Conservation (phyloP, 2,113 vertebrate genomes). For the Anhinga anhinga region DNA sequence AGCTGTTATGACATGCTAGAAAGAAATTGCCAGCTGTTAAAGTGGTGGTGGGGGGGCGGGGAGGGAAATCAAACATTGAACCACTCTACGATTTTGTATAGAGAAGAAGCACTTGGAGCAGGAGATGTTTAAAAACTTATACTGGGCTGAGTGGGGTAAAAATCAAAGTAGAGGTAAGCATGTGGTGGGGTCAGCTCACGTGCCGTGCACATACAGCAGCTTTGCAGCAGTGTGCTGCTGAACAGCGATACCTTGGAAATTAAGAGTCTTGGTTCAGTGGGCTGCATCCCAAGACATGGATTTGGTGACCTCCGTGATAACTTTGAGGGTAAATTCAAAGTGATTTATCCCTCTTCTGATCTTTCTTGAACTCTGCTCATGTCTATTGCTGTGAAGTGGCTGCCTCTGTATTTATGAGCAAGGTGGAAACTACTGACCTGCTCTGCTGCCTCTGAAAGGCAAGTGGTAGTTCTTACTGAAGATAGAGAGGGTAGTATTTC, state of each 20-base stretch:
- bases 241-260: neutral
- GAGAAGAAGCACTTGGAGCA: neutral
- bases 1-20: neutral
- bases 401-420: neutral
- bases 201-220: rapidly evolving
- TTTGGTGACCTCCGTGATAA: neutral
- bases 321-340: neutral
- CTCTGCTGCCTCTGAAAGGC: neutral
- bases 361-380: neutral
- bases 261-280: neutral
- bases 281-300: neutral
- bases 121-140: neutral
- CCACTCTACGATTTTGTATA: neutral
- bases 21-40: neutral
- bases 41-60: too few relatives aligned
- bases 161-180: neutral
- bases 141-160: neutral
- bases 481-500: neutral
- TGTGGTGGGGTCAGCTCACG: neutral
- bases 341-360: neutral
- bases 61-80: neutral
- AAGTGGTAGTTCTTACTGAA: neutral
- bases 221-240: rapidly evolving
- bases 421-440: neutral
- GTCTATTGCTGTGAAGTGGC: neutral